Percentiles rank a stretch among this genome's conserved stretches.
Evolutionary conservation across 53 echinoderm and acorn worm species (phyloP).

Genomic region (Astropecten irregularis): DNA sequence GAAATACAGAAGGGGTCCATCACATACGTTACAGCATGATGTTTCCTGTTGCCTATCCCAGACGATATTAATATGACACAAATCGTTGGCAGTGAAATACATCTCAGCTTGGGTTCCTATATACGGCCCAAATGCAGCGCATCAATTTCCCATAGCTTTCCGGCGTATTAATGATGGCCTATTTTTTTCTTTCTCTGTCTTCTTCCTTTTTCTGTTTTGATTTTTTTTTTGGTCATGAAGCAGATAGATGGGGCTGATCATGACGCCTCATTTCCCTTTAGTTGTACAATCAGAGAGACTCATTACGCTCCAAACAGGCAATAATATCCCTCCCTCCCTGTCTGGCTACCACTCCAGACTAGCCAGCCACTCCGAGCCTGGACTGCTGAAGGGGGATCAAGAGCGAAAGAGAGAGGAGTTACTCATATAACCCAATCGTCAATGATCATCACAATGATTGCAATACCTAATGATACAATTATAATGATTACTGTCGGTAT

Average conservation of each 20-base stretch:
- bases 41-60: conserved; percentile 38
- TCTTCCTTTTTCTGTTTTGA: too few relatives aligned
- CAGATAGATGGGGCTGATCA: conserved; percentile 36
- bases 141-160: conserved; percentile 33
- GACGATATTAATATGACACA: conserved; percentile 46
- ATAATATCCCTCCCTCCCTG: conserved; percentile 30
- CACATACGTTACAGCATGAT: conserved; percentile 1
- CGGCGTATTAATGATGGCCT: conserved; percentile 26
- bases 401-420: too few relatives aligned
- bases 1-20: background rate
- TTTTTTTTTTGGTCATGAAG: background rate
- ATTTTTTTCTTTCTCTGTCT: background rate
- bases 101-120: background rate
- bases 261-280: conserved; percentile 60
- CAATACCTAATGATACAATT: conserved; percentile 41
- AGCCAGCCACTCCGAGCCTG: too few relatives aligned
- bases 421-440: too few relatives aligned
- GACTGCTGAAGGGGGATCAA: too few relatives aligned
- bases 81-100: conserved; percentile 11
- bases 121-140: background rate
- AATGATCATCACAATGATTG: too few relatives aligned
- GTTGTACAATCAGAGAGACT: conserved; percentile 38
- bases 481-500: conserved; percentile 25
- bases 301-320: conserved; percentile 30
- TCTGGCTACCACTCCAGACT: background rate